Base-by-base conservation (phyloP, 1,140 invertebrate genomes). In the Heliconius melpomene region DNA sequence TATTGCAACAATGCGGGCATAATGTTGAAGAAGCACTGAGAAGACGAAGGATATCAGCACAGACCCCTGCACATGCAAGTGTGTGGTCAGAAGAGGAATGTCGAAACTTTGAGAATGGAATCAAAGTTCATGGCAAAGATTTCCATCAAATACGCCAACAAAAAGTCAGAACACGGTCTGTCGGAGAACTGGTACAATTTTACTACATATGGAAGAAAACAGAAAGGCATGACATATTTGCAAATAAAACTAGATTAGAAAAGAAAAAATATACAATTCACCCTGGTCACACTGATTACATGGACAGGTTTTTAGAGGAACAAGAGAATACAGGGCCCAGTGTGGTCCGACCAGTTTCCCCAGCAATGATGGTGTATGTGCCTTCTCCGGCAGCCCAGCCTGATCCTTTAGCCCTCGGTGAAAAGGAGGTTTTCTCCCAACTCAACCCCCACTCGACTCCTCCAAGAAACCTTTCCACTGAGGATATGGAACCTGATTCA, bases 201-300 rank as follows among this genome's bases (percentile, higher is more conserved):
- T 99, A 99, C 95, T 99, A 99, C 90, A 96, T 99, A 46, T 99
- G 99, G 99, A 99, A 99, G 94, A 99, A 99, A 95, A 99, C 99
- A 72, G 98, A 99, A 92, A 95, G 99, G 60, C 98, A 99, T 93
- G 99, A 99, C 95, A 97, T 96, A 79, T 98, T 98, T 95, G 97
- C 97, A 5, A 98, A 97, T 87, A 97, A 97, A 95, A 96, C 96
- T 20, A 94, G 97, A 79, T 93, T 98, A 78, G 97, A 98, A 88
- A 98, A 98, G 93, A 98, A 98, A 89, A 98, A 98, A 93, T 98
- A 98, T 92, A 96, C 96, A 13, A 90, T 98, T 74, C 97, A 98
- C 95, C 98, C 98, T 2, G 97, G 97, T 76, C 96, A 95, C 81
- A 98, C 97, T 38, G 97, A 98, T 93, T 98, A 98, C 88, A 98